Evolutionary conservation across 2,888 invertebrate genomes (phyloP).

Genomic region (Achlya flavicornis): DNA sequence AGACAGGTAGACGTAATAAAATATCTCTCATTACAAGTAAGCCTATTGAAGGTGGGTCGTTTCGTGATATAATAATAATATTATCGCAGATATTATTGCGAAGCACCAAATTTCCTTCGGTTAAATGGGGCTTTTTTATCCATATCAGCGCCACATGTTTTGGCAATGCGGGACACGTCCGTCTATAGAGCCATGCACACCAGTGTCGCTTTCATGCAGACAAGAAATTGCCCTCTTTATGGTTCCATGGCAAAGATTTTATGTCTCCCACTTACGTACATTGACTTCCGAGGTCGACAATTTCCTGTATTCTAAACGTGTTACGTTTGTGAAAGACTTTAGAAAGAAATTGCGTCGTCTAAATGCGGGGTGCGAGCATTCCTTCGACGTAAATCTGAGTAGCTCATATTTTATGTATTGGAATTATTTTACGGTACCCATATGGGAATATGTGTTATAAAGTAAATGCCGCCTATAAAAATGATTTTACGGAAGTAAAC

Average conservation of each 20-base stretch:
- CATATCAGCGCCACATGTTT: conserved; percentile 33
- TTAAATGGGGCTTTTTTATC: conserved; percentile 30
- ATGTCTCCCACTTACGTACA: conserved; percentile 70
- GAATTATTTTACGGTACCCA: conserved; percentile 8
- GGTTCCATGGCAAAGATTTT: conserved; percentile 69
- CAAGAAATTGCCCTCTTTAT: conserved; percentile 75
- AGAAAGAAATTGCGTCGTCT: conserved; percentile 10
- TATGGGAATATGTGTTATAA: conserved; percentile 5
- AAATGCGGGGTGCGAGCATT: conserved; percentile 1
- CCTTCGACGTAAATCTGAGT: conserved; percentile 6
- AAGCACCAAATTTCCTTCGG: conserved; percentile 29
- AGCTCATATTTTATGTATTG: conserved; percentile 5
- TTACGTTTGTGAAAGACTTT: conserved; percentile 34
- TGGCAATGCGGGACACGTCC: conserved; percentile 64
- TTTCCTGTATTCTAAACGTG: conserved; percentile 62
- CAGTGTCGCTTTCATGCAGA: conserved; percentile 61
- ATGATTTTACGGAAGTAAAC: conserved; percentile 9
- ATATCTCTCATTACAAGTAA: conserved; percentile 6
- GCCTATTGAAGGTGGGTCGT: conserved; percentile 5
- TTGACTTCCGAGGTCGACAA: conserved; percentile 66
- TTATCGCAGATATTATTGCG: conserved; percentile 28
- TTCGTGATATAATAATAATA: conserved; percentile 19
- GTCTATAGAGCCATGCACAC: conserved; percentile 55
- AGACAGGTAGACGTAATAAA: conserved; percentile 6
- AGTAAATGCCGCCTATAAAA: conserved; percentile 7